phyloP scores from a whole-genome alignment of 2,888 invertebrate genomes.

The Aphelenchoides bicaudatus region DNA sequence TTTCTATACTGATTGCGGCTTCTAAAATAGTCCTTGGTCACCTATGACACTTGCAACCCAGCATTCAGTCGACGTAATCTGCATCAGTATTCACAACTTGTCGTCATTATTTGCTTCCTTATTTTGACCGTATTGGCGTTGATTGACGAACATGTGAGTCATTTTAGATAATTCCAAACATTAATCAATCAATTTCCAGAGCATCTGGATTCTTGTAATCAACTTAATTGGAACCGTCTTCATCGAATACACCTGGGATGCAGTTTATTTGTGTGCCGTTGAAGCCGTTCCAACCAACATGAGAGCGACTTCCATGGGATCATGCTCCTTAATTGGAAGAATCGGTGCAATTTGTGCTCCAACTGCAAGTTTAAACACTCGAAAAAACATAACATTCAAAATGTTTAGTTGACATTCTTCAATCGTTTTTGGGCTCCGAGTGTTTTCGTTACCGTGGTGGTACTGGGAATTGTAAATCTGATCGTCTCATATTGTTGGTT shows the following conservation, averaged over 20 bases:
- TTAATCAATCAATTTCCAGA: conserved; percentile 39
- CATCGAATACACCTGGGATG: conserved; percentile 60
- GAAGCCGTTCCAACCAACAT: conserved; percentile 53
- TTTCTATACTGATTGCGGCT: conserved; percentile 54
- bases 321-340: conserved; percentile 52
- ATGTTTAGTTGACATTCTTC: conserved; percentile 47
- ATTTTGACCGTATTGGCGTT: conserved; percentile 47
- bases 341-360: conserved; percentile 56
- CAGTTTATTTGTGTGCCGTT: conserved; percentile 56
- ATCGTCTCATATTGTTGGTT: conserved; percentile 38
- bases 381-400: not conserved
- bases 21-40: conserved; percentile 57
- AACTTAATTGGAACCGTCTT: conserved; percentile 56
- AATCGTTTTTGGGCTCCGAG: conserved; percentile 48
- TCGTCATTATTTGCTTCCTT: conserved; percentile 54
- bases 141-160: conserved; percentile 27
- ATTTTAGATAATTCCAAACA: not conserved
- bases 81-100: conserved; percentile 53
- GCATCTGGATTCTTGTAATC: conserved; percentile 48
- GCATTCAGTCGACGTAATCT: conserved; percentile 51
- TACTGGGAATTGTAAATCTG: conserved; percentile 48
- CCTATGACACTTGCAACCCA: conserved; percentile 47
- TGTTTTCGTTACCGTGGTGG: conserved; percentile 51
- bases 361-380: conserved; percentile 28
- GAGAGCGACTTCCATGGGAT: conserved; percentile 39